phyloP scores from a whole-genome alignment of 2,113 vertebrate species.

The Sturnus vulgaris region DNA sequence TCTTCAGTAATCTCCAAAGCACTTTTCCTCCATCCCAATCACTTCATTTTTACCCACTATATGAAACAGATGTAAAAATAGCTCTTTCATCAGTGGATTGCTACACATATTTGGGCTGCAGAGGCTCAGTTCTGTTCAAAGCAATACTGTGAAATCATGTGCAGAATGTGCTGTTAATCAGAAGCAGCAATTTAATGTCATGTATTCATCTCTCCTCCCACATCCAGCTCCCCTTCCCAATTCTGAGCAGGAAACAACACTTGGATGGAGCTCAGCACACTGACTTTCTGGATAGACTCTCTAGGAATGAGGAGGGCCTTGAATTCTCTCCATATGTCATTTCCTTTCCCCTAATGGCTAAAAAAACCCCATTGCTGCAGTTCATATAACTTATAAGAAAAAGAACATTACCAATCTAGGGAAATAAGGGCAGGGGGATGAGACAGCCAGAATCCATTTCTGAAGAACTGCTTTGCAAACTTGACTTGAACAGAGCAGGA shows the following conservation, averaged over 20 bases:
- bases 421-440: background rate
- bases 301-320: conserved; percentile 70
- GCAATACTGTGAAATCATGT: conserved; percentile 15
- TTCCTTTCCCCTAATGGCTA: conserved; percentile 52
- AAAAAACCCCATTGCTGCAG: background rate
- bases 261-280: conserved; percentile 48
- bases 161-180: conserved; percentile 31
- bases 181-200: conserved; percentile 13
- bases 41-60: conserved; percentile 53
- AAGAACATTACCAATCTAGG: background rate
- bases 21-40: conserved; percentile 27
- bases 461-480: background rate
- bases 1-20: conserved; percentile 44
- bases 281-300: conserved; percentile 64
- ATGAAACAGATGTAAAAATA: conserved; percentile 71
- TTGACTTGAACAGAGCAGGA: background rate
- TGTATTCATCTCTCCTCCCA: background rate
- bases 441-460: background rate
- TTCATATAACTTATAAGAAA: background rate
- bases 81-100: conserved; percentile 36
- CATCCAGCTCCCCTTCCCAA: background rate
- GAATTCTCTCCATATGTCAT: conserved; percentile 55
- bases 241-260: conserved; percentile 50
- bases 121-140: background rate
- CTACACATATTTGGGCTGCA: conserved; percentile 22